Evolutionary conservation across 2,888 invertebrate genomes (phyloP), one percentile per base, ranked within the genome.

Genomic region (Orthosia gracilis): DNA sequence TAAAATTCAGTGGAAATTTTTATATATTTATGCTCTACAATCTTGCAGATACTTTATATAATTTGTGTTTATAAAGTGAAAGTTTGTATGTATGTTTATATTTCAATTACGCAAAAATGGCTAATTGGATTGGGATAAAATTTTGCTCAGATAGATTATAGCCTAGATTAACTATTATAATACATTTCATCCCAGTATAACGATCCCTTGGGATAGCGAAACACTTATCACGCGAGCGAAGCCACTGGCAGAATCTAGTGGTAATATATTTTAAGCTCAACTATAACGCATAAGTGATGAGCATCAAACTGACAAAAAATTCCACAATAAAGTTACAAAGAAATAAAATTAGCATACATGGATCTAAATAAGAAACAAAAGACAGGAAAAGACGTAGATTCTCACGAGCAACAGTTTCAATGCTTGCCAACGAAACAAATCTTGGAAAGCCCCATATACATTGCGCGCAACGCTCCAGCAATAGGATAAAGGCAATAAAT

Each of bases 401-500:
- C 55, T 45, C 12, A 45, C 62, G 57, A 76, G 69, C 77, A 83
- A 74, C 77, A 73, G 84, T 74, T 83, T 76, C 76, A 82, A 72
- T 71, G 83, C 71, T 74, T 71, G 80, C 83, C 18, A 75, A 26
- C 5, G 67, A 80, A 74, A 84, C 74, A 84, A 83, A 82, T 84
- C 82, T 77, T 52, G 54, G 61, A 52, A 73, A 73, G 74, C 67
- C 75, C 58, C 67, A 71, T 65, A 82, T 59, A 78, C 61, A 74
- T 75, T 71, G 74, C 74, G 78, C 45, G 69, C 78, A 78, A 78
- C 69, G 73, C 62, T 77, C 72, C 67, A 72, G 73, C 69, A 78
- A 85, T 85, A 78, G 79, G 85, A 83, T 79, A 84, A 80, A 80
- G 78, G 83, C 78, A 74, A 79, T 85, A 86, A 86, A 86, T 86